These are phyloP conservation scores for Acanthochromis polyacanthus DNA, from an alignment of 2,113 vertebrate species.

Conservation along the genomic window DNA sequence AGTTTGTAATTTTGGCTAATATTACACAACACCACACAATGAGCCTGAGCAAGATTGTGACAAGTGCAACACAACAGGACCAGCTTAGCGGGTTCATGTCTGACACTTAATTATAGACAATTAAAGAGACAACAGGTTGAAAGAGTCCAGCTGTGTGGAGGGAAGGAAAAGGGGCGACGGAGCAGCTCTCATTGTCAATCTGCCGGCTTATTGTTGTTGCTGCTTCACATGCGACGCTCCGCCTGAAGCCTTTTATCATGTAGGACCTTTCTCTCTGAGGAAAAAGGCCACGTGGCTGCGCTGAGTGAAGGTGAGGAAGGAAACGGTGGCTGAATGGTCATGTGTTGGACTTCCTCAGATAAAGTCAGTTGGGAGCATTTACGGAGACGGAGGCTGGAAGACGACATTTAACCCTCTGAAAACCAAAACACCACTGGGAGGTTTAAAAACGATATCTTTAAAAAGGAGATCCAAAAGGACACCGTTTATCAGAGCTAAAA, in stretches of 20 bases:
- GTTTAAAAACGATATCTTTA: too few species aligned
- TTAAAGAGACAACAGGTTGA: background rate
- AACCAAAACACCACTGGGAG: background rate
- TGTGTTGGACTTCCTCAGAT: slow-evolving; percentile 59
- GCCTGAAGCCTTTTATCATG: slow-evolving; percentile 48
- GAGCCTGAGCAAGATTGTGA: slow-evolving; percentile 17
- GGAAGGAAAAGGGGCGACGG: slow-evolving; percentile 30
- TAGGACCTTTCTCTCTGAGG: slow-evolving; percentile 51
- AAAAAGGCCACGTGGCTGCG: slow-evolving; percentile 53
- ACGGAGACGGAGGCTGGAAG: background rate
- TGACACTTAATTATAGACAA: slow-evolving; percentile 32
- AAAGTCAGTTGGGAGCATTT: background rate
- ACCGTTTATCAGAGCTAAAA: too few species aligned
- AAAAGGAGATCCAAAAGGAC: too few species aligned
- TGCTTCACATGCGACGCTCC: slow-evolving; percentile 23
- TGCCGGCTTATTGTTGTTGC: slow-evolving; percentile 62
- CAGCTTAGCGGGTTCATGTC: background rate
- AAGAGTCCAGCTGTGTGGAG: slow-evolving; percentile 42
- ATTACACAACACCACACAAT: slow-evolving; percentile 1
- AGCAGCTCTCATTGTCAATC: slow-evolving; percentile 40
- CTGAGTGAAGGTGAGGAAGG: slow-evolving; percentile 65
- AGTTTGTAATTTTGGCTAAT: background rate
- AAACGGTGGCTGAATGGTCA: slow-evolving; percentile 50
- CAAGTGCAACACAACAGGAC: slow-evolving; percentile 3
- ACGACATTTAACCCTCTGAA: background rate